Conservation (phyloP, 2,113 vertebrate species). For the Psammodynastes pulverulentus region DNA sequence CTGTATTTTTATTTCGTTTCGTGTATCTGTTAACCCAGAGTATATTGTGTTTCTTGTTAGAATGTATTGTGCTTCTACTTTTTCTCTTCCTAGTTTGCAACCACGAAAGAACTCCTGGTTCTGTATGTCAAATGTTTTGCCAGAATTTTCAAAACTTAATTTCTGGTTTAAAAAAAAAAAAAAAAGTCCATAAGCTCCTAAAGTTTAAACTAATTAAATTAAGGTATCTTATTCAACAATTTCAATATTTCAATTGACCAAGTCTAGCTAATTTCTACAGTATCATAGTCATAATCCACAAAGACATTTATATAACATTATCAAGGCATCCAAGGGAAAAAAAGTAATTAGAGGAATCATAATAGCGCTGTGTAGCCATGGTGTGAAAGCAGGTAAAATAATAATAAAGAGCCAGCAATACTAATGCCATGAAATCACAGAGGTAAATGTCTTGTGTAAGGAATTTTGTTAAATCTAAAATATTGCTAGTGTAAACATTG, state of each 20-base stretch:
- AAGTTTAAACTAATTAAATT: background rate
- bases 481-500: background rate
- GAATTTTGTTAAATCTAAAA: background rate
- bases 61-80: background rate
- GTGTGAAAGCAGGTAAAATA: background rate
- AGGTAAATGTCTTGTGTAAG: background rate
- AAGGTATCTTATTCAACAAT: background rate
- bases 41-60: background rate
- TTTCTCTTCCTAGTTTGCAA: background rate
- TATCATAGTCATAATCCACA: background rate
- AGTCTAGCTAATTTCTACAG: background rate
- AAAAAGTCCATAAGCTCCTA: background rate
- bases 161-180: background rate
- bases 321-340: background rate
- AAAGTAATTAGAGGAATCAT: background rate
- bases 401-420: background rate
- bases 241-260: background rate
- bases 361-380: background rate
- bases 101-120: background rate
- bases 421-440: background rate
- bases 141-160: background rate
- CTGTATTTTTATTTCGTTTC: background rate
- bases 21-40: background rate
- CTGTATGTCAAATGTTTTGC: background rate
- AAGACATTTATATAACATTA: background rate